Base-by-base conservation (phyloP, 2,797 vertebrate genomes). In the Microchirus variegatus region DNA sequence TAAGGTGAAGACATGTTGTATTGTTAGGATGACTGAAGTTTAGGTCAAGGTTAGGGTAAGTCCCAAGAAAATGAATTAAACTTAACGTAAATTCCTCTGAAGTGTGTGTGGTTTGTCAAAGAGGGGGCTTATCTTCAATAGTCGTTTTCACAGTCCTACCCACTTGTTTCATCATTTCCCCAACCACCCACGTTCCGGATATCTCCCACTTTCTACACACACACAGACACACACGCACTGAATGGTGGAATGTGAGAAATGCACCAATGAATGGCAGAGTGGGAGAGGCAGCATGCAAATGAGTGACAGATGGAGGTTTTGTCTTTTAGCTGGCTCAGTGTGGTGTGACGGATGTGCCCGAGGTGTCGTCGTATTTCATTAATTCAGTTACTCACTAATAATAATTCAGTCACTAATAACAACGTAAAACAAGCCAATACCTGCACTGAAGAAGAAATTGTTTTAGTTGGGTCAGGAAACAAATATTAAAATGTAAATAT, bases 201-300 rank as follows among this genome's bases (percentile, higher is more conserved):
- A 58, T 70, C 38, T 62, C 65, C 50, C 12, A 48, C 59, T 60
- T 68, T 71, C 45, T 45, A 63, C 8, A 36, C 48, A 63, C 42
- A 8, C 10, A 44, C 3, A 53, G 35, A 61, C 69, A 67, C 72
- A 14, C 40, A 42, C 14, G 3, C 40, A 53, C 22, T 70, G 42
- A 74, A 51, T 31, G 44, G 10, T 76, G 56, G 83, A 78, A 90
- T 88, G 70, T 19, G 55, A 78, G 10, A 83, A 87, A 90, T 90
- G 85, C 53, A 63, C 51, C 57, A 13, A 47, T 70, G 75, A 82
- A 78, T 66, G 63, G 60, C 19, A 13, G 18, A 62, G 36, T 0
- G 75, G 59, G 69, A 57, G 77, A 40, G 60, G 64, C 41, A 2
- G 57, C 55, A 63, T 67, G 55, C 53, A 67, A 63, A 41, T 63